Percentiles rank a stretch among this genome's conserved stretches.
phyloP scores from a whole-genome alignment of 2,113 vertebrate species.

The Peromyscus californicus region DNA sequence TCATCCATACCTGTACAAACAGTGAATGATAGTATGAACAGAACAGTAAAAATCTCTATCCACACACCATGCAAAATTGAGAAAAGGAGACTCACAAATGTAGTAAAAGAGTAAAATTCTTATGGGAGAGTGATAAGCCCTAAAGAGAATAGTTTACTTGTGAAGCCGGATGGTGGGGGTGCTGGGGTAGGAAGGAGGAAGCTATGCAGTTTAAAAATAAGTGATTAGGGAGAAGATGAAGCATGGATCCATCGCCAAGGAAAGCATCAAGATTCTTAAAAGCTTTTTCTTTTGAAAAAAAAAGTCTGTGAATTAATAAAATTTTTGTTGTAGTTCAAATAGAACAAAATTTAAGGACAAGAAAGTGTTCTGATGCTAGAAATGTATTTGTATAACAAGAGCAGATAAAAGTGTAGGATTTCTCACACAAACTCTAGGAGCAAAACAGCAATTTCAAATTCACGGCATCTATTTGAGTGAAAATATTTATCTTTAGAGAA shows the following conservation, averaged over 20 bases:
- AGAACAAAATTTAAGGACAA: constrained; percentile 40
- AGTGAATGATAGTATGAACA: background rate
- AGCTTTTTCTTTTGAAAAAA: background rate
- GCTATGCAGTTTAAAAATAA: background rate
- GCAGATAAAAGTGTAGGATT: constrained; percentile 17
- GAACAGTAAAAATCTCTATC: background rate
- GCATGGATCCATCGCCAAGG: background rate
- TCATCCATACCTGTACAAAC: background rate
- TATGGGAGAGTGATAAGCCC: background rate
- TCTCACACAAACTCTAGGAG: constrained; percentile 31
- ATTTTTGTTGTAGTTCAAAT: constrained; percentile 10
- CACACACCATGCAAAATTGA: background rate
- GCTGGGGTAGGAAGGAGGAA: background rate
- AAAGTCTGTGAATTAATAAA: background rate
- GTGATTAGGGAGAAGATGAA: background rate
- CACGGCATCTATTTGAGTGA: constrained; percentile 49
- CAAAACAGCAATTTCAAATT: constrained; percentile 48
- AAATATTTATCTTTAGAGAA: constrained; percentile 64
- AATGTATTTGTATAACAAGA: background rate
- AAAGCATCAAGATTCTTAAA: background rate
- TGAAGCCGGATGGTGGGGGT: no score
- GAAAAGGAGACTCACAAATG: background rate
- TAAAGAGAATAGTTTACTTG: background rate
- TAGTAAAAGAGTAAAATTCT: background rate
- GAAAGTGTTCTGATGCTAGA: constrained; percentile 1